Base-by-base conservation (phyloP, 30 jellyfish, hydroid and myxozoan genomes). In the Catostylus mosaicus region DNA sequence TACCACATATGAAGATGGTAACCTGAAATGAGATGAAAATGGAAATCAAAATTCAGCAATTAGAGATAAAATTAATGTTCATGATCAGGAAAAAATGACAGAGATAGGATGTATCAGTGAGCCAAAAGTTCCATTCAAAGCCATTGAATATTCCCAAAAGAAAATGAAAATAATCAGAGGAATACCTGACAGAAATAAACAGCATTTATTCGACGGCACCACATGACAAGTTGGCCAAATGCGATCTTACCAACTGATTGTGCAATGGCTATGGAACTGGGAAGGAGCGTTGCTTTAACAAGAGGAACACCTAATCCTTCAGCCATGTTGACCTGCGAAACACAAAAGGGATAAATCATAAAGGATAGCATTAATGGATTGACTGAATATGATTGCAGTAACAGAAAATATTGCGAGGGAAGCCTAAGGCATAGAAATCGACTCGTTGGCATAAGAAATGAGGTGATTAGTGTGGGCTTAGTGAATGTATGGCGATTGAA, bases 321-420 rank as follows among this genome's bases (percentile, higher is more conserved):
- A 1, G 94, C 94, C 94, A 84, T 84, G 73, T 84, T 72, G 70
- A 84, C 87, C 94, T 84, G 68, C 11, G 43, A 79, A 8, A n/a
- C 3, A 56, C 2, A n/a, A 1, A 4, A 4, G 71, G 11, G 19
- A 43, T 8, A 16, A 8, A 43, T 6, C 56, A 43, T 43, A 6
- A 43, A 43, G 56, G 56, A 43, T 6, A 16, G 8, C 12, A 8
- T 43, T 43, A 8, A 16, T 16, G 56, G n/a, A n/a, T n/a, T n/a
- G n/a, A n/a, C n/a, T n/a, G n/a, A n/a, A n/a, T n/a, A n/a, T n/a
- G n/a, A n/a, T n/a, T n/a, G n/a, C n/a, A n/a, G n/a, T n/a, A n/a
- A n/a, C n/a, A n/a, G n/a, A n/a, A n/a, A n/a, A n/a, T n/a, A n/a
- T n/a, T n/a, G n/a, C n/a, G n/a, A n/a, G n/a, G n/a, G n/a, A n/a